Percentiles rank a stretch among this genome's conserved stretches.
Conservation (phyloP, 1,140 invertebrate species). For the Hesperophylax magnus region DNA sequence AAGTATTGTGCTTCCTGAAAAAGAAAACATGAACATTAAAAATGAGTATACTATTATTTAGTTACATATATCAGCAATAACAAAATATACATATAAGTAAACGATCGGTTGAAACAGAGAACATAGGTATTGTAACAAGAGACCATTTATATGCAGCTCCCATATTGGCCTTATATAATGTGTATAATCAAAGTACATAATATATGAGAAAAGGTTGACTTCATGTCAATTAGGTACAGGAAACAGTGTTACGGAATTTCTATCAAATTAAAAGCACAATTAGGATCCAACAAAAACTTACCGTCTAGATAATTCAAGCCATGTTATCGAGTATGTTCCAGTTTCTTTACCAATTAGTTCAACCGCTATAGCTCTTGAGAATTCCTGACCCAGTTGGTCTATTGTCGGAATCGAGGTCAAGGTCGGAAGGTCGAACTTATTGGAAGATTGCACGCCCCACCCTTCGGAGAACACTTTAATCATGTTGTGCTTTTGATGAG, state of each 20-base stretch:
- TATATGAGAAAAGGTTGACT: no score
- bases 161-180: no score
- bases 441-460: conserved; percentile 70
- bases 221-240: no score
- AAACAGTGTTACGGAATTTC: no score
- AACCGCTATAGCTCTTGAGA: conserved; percentile 79
- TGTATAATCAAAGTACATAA: no score
- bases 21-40: neutral
- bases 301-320: conserved; percentile 83
- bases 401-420: conserved; percentile 71
- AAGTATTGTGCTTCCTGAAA: conserved; percentile 63
- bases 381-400: conserved; percentile 73
- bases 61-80: neutral
- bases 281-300: conserved; percentile 47
- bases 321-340: conserved; percentile 83
- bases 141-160: no score
- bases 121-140: no score
- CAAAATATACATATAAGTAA: neutral
- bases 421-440: conserved; percentile 65
- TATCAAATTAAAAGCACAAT: no score
- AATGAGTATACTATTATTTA: neutral
- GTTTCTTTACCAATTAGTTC: conserved; percentile 83
- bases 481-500: conserved; percentile 72
- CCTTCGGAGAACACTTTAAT: conserved; percentile 89
- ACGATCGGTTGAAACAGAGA: no score